These are phyloP conservation scores for Pontoporia blainvillei DNA, from an alignment of 2,113 vertebrate genomes.

Conservation along the genomic window DNA sequence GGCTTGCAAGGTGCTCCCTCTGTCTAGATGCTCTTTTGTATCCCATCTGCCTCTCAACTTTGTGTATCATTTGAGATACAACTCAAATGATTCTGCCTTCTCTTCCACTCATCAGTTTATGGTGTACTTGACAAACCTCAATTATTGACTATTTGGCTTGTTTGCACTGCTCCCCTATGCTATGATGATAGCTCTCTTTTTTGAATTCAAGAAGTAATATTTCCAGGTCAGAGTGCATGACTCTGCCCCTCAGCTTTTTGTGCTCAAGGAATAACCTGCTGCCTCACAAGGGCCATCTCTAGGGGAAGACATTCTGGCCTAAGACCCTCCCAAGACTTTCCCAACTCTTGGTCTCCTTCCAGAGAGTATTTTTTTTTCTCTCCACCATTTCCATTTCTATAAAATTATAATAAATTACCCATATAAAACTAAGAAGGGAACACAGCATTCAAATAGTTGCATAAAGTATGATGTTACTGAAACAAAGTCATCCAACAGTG, in stretches of 20 bases:
- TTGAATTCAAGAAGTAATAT: neutral
- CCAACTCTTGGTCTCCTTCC: neutral
- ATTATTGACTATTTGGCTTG: neutral
- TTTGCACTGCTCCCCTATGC: neutral
- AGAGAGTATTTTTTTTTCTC: neutral
- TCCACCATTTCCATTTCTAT: constrained; percentile 23
- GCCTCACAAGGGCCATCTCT: neutral
- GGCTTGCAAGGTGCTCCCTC: neutral
- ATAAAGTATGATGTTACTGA: neutral
- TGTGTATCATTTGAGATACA: neutral
- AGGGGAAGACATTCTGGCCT: neutral
- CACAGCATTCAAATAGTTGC: neutral
- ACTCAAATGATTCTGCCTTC: neutral
- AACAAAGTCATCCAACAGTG: neutral
- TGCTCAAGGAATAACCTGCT: neutral
- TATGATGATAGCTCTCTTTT: neutral
- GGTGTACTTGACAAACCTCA: neutral
- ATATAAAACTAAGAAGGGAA: neutral
- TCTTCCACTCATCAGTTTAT: neutral
- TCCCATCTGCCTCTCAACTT: neutral
- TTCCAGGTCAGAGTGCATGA: neutral
- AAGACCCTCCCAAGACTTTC: neutral
- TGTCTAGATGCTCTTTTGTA: neutral
- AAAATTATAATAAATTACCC: constrained; percentile 24
- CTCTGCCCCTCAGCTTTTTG: neutral